These are phyloP conservation scores for Eudemis profundana DNA, from an alignment of 2,888 invertebrate genomes.

Conservation along the genomic window DNA sequence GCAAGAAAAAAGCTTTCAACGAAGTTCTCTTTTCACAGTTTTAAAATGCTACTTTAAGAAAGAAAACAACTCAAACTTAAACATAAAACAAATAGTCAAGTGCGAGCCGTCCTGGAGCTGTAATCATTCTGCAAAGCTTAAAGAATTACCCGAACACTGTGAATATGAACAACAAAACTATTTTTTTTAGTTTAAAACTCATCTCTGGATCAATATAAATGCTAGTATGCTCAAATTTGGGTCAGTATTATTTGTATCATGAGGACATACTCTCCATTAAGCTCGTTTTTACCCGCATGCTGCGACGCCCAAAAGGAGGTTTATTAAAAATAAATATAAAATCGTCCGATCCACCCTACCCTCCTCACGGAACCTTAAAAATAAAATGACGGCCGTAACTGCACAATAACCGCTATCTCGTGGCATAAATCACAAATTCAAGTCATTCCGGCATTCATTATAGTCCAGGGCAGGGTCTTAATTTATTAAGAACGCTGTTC, in stretches of 20 bases:
- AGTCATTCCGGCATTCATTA: conserved; percentile 40
- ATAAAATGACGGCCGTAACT: conserved; percentile 26
- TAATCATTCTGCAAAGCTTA: no score
- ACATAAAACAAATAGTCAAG: not conserved
- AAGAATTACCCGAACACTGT: no score
- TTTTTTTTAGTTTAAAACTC: no score
- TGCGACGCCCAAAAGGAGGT: no score
- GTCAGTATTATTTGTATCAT: no score
- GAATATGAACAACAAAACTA: no score
- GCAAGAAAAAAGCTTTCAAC: conserved; percentile 21
- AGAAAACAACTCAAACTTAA: conserved; percentile 6
- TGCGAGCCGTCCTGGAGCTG: not conserved
- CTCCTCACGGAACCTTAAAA: conserved; percentile 11
- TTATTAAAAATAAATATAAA: no score
- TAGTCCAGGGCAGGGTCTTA: conserved; percentile 26
- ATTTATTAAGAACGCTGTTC: conserved; percentile 40
- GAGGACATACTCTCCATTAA: no score
- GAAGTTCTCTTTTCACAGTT: conserved; percentile 21
- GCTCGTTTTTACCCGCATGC: no score
- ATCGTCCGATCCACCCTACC: no score
- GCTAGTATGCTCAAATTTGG: no score
- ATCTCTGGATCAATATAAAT: no score
- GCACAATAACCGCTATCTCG: conserved; percentile 29
- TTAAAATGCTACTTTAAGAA: conserved; percentile 15
- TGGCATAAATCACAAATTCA: conserved; percentile 31